Percentiles rank a stretch among this genome's conserved stretches.
phyloP scores from a whole-genome alignment of 2,797 vertebrate genomes.

The Garrulus glandarius region DNA sequence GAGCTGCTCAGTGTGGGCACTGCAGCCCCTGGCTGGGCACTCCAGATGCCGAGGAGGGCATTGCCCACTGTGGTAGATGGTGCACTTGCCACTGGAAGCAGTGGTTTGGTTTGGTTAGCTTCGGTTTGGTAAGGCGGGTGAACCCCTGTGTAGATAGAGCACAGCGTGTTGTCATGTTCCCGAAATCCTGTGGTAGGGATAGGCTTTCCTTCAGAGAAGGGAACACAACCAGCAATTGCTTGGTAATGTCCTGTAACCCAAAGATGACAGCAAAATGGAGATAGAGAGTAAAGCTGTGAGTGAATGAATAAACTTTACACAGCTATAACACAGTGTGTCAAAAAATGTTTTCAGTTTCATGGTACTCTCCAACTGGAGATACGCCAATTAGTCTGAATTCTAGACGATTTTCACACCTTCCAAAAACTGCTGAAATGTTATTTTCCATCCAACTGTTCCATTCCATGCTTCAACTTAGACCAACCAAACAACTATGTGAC shows the following conservation, averaged over 20 bases:
- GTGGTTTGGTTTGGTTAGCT: background rate
- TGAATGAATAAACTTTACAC: background rate
- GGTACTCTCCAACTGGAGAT: background rate
- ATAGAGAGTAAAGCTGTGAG: background rate
- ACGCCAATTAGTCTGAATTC: background rate
- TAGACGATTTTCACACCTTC: background rate
- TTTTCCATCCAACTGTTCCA: background rate
- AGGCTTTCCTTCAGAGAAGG: background rate
- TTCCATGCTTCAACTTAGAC: background rate
- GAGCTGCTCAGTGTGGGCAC: background rate
- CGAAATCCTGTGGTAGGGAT: accelerated
- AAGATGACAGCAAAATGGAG: background rate
- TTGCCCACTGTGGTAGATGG: accelerated
- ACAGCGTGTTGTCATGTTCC: background rate
- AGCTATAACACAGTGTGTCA: background rate
- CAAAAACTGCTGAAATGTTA: background rate
- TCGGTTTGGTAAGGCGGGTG: background rate
- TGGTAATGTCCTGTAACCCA: background rate
- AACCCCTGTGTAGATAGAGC: background rate
- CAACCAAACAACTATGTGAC: background rate
- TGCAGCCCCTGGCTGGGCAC: background rate
- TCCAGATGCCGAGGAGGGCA: background rate
- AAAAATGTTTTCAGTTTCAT: background rate
- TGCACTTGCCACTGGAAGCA: background rate
- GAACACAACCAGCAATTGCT: background rate